Conservation (phyloP, 2,888 invertebrate genomes). For the Vanessa cardui region DNA sequence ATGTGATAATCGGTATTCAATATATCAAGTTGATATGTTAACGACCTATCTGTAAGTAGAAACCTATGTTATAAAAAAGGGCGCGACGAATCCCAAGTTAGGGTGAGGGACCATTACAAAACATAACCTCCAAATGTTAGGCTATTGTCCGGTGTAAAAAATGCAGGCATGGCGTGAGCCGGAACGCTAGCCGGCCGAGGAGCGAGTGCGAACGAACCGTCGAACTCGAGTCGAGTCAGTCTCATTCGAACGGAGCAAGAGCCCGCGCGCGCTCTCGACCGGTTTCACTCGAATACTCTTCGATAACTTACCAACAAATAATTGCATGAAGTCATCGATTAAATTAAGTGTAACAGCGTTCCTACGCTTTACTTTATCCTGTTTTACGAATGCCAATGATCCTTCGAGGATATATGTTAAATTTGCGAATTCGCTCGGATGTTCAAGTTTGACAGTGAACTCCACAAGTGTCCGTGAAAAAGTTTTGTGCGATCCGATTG, state of each 20-base stretch:
- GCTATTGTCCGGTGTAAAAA: conserved; percentile 72
- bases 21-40: conserved; percentile 13
- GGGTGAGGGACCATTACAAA: conserved; percentile 51
- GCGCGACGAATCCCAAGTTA: conserved; percentile 17
- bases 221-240: conserved; percentile 53
- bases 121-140: conserved; percentile 75
- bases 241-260: conserved; percentile 59
- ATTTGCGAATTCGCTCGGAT: conserved; percentile 48
- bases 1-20: conserved; percentile 22
- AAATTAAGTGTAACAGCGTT: conserved; percentile 59
- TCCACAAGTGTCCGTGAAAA: conserved; percentile 77
- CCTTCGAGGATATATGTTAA: conserved; percentile 42
- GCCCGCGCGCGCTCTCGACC: conserved; percentile 57
- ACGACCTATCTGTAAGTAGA: conserved; percentile 6
- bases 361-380: conserved; percentile 36
- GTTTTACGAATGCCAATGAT: conserved; percentile 39
- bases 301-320: conserved; percentile 78
- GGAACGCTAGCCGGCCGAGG: conserved; percentile 41
- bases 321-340: conserved; percentile 80
- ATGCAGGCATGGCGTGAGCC: conserved; percentile 61
- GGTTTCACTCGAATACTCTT: conserved; percentile 43
- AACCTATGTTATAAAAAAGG: conserved; percentile 23
- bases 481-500: conserved; percentile 69
- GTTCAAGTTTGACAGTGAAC: conserved; percentile 65
- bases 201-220: conserved; percentile 33